These are phyloP conservation scores for Bombus huntii DNA, from an alignment of 1,140 invertebrate species.

Conservation along the genomic window DNA sequence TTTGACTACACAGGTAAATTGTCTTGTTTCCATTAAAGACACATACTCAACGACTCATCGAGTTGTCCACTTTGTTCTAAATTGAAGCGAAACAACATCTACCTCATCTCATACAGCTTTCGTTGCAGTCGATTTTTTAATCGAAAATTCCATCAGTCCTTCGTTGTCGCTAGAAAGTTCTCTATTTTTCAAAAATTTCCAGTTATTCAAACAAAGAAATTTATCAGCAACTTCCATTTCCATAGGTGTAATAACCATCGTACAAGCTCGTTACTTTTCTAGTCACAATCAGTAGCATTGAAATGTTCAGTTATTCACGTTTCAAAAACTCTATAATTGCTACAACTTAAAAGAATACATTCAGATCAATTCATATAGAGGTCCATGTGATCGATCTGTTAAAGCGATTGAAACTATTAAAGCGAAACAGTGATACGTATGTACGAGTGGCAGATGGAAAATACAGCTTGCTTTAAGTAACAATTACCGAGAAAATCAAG, in stretches of 20 bases:
- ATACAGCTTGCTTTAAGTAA: neutral
- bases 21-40: no score
- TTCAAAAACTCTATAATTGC: neutral
- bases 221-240: neutral
- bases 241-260: neutral
- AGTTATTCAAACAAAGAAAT: neutral
- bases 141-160: conserved; percentile 34
- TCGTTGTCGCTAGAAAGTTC: neutral
- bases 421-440: no score
- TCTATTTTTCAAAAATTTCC: neutral
- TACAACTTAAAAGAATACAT: no score
- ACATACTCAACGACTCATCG: no score
- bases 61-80: neutral
- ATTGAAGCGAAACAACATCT: conserved; percentile 1
- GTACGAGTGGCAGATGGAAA: neutral
- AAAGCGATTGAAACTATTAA: no score
- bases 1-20: no score
- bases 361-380: no score
- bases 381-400: no score
- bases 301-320: neutral
- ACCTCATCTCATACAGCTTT: neutral
- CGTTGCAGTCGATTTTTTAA: conserved; percentile 16
- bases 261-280: neutral
- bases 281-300: neutral
- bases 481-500: conserved; percentile 38